Evolutionary conservation across 2,888 invertebrate genomes (phyloP).

Genomic region (Podabrus alpinus): DNA sequence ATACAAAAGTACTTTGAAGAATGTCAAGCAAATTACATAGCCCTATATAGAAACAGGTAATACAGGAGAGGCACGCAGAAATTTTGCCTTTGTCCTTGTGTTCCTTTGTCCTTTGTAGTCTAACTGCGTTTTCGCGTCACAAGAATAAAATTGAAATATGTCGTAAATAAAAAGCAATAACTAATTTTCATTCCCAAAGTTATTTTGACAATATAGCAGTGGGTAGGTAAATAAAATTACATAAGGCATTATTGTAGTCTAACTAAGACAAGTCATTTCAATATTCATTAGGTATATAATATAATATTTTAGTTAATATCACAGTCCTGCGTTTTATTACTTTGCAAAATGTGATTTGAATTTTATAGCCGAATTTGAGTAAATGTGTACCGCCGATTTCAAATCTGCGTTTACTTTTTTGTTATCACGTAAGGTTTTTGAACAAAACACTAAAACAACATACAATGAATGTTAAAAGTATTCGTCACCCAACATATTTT

Average conservation of each 20-base stretch:
- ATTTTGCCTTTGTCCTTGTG: conserved; percentile 34
- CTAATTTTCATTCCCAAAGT: background rate
- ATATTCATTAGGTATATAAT: background rate
- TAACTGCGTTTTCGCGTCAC: background rate
- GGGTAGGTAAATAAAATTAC: background rate
- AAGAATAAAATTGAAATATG: conserved; percentile 1
- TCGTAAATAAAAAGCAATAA: background rate
- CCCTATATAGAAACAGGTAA: conserved; percentile 18
- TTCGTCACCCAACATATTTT: no score
- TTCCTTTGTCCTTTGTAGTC: conserved; percentile 35
- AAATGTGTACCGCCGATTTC: no score
- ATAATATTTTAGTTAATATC: background rate
- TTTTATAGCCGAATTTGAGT: no score
- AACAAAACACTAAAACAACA: no score
- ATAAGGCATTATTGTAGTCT: background rate
- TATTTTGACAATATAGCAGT: background rate
- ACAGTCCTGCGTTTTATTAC: no score
- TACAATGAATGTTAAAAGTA: no score
- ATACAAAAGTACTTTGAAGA: conserved; percentile 37
- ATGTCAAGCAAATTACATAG: conserved; percentile 34
- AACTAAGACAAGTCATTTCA: background rate
- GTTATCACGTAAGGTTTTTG: no score
- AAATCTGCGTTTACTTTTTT: no score
- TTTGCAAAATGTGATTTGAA: no score
- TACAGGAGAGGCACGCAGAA: conserved; percentile 32